Base-by-base conservation (phyloP, 2,888 invertebrate genomes). In the Limnephilus marmoratus region DNA sequence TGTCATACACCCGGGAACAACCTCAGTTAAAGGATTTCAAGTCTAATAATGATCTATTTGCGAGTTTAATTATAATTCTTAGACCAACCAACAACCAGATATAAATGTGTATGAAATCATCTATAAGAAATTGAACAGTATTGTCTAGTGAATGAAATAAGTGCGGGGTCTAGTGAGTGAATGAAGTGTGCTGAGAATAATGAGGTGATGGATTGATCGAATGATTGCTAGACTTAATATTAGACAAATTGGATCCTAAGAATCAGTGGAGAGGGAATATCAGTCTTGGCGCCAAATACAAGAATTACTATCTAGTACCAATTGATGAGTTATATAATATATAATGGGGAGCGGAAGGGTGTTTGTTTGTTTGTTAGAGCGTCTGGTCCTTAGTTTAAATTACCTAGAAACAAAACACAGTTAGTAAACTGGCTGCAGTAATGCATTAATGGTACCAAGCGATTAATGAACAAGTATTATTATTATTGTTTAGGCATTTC, bases 201-300 rank as follows among this genome's bases (percentile, higher is more conserved):
- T 68, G n/a, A 24, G 68, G n/a, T 68, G 68, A 24, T 68, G 5
- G 18, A 53, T 18, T 53, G 18, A 53, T 49, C 15, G 15, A 49
- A 49, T 49, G 49, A 15, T 3, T 24, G 85, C 87, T 87, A 87
- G 29, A 53, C 68, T 87, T 34, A 87, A 87, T 31, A 87, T 87
- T 87, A 53, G 29, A 68, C 87, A 87, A 53, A 68, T 87, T 87
- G 87, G 68, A 87, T 87, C 68, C 87, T 87, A 87, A 34, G 68
- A 53, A 53, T 68, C 68, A 86, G 85, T 92, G 92, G 80, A 86
- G 90, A 90, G 90, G 92, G 90, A 86, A 86, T 90, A 87, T 92
- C 92, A 92, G 92, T 92, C 92, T 92, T 92, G 88, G 92, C 92
- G 92, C 90, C 92, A 90, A 92, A 85, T 90, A 85, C 80, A 80